Base-by-base conservation (phyloP, 2,888 invertebrate species). In the Xanthorhoe designata region DNA sequence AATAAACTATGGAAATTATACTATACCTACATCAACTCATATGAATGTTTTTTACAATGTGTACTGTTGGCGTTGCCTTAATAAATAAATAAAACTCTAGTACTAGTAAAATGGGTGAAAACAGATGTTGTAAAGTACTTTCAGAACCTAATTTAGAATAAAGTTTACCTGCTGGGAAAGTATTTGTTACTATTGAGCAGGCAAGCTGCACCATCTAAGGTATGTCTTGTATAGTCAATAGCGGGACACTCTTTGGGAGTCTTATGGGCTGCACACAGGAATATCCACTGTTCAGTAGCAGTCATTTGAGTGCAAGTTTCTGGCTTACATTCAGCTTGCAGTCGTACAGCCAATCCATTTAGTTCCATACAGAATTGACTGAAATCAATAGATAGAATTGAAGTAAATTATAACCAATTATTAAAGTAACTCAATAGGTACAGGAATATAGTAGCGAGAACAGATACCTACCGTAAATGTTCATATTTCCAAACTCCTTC, bases 401-500 rank as follows among this genome's bases (percentile, higher is more conserved):
- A 15, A 7, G 15, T 47, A 17, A 6, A 3, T 13, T 42, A 32
- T 7, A 32, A 42, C 47, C 7, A 15, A 8, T 45, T 45, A 7
- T 4, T 45, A 5, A 38, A 13, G 38, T 42, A 13, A 13, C 13
- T 10, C 2, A 15, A 47, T n/a, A n/a, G n/a, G n/a, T n/a, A 3
- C 7, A 45, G 1, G 17, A 8, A 0, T 15, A 47, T 47, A 0
- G 4, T 4, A 3, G 3, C 7, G n/a, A 15, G 4, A 17, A 0
- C 6, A 17, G 13, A 47, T 32, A 50, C 42, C 15, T 42, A 64
- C 97, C 97, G 95, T 67, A 99, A 94, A 94, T 99, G 99, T 93
- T 99, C 99, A 88, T 99, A 99, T 92, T 99, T 99, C 99, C 99
- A 99, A 56, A 99, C 99, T 47, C 99, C 99, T 89, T 99, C 99